These are phyloP conservation scores for Diorhabda elongata DNA, from an alignment of 1,140 invertebrate species.

Conservation along the genomic window DNA sequence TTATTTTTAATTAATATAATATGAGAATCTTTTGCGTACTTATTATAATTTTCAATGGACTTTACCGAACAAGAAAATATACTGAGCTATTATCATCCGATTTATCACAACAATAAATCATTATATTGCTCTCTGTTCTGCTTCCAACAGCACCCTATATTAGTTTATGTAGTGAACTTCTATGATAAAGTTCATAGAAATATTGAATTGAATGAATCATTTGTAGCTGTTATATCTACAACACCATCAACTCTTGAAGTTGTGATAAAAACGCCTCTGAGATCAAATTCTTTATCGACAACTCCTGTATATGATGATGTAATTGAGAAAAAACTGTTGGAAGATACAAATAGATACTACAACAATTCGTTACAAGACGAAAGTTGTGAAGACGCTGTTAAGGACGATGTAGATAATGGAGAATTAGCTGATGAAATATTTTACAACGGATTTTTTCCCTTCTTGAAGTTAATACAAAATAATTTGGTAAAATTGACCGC, in stretches of 20 bases:
- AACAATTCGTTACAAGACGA: background rate
- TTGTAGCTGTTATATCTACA: conserved; percentile 1
- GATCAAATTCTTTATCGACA: conserved; percentile 6
- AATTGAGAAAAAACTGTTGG: background rate
- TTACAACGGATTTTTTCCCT: conserved; percentile 35
- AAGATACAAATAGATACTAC: background rate
- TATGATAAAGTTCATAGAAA: too few relatives aligned
- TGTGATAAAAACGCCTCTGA: conserved; percentile 14
- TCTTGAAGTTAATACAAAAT: conserved; percentile 52
- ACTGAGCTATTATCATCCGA: too few relatives aligned
- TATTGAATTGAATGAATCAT: too few relatives aligned
- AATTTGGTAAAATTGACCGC: conserved; percentile 51
- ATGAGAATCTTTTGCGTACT: too few relatives aligned
- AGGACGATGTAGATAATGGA: background rate
- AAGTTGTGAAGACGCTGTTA: too few relatives aligned
- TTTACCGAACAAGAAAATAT: too few relatives aligned
- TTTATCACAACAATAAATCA: too few relatives aligned
- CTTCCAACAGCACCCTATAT: too few relatives aligned
- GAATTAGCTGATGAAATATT: conserved; percentile 10
- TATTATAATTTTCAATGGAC: too few relatives aligned
- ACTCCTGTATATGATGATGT: background rate
- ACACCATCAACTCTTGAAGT: conserved; percentile 16
- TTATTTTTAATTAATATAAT: too few relatives aligned
- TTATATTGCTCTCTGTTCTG: too few relatives aligned
- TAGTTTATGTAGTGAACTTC: too few relatives aligned